A percentile compares a stretch with the other conserved stretches of the same genome.
Conservation (phyloP, 2,113 vertebrate genomes). For the Sarotherodon lohbergeri region DNA sequence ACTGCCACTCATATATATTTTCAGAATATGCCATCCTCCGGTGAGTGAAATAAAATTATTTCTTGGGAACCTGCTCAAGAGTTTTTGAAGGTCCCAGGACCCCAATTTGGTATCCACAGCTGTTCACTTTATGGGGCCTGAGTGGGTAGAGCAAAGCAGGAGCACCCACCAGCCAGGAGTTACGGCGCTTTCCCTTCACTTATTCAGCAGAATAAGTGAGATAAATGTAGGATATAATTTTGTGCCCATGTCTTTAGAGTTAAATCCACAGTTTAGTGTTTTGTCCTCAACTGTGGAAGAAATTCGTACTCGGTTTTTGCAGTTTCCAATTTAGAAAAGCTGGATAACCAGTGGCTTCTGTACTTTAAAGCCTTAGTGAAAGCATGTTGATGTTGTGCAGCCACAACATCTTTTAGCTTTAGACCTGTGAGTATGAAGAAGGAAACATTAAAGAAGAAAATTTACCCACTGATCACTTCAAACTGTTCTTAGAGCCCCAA, state of each 20-base stretch:
- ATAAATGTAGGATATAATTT: fast-evolving
- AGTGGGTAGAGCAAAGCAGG: not conserved
- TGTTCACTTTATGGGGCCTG: not conserved
- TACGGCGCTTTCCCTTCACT: fast-evolving
- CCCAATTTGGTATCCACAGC: not conserved
- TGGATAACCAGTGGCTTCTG: not conserved
- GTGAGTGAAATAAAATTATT: not conserved
- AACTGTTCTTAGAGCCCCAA: not conserved
- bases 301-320: fast-evolving
- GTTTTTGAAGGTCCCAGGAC: not conserved
- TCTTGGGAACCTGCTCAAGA: not conserved
- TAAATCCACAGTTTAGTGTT: not conserved
- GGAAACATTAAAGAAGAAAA: not conserved
- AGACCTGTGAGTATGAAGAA: not conserved
- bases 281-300: not conserved
- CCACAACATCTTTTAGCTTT: not conserved
- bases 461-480: not conserved
- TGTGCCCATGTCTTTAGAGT: not conserved
- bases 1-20: not conserved
- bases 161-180: not conserved
- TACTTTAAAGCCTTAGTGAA: too few species aligned
- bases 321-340: not conserved
- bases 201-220: not conserved
- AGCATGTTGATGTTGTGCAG: not conserved
- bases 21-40: not conserved